Conservation (phyloP, 1,140 invertebrate species). For the Aricia agestis region DNA sequence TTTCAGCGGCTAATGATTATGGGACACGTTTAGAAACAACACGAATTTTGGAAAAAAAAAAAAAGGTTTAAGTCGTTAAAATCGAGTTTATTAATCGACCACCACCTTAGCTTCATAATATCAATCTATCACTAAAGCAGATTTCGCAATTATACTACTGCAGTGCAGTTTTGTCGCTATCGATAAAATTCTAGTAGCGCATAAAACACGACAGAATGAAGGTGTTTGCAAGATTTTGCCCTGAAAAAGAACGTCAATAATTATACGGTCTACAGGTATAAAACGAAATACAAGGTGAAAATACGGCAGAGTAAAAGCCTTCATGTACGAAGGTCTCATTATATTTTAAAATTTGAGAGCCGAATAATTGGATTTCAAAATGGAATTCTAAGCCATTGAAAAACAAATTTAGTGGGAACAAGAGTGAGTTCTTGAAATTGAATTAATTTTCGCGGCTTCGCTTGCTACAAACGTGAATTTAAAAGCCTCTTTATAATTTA, state of each 20-base stretch:
- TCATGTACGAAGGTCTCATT: constrained; percentile 23
- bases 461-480: constrained; percentile 6
- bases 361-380: constrained; percentile 27
- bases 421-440: constrained; percentile 22
- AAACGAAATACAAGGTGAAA: constrained; percentile 9
- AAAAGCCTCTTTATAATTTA: not conserved
- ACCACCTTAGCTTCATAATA: too few relatives aligned
- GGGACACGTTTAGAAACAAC: too few relatives aligned
- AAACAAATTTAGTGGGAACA: constrained; percentile 27
- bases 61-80: too few relatives aligned
- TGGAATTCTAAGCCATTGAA: constrained; percentile 30
- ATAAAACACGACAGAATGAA: not conserved
- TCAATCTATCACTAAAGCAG: too few relatives aligned
- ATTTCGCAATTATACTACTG: too few relatives aligned
- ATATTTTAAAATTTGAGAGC: constrained; percentile 27
- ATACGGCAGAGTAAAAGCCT: not conserved
- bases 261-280: not conserved
- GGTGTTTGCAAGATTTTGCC: not conserved
- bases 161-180: not conserved
- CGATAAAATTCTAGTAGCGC: not conserved
- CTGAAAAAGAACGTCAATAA: not conserved
- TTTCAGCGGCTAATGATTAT: too few relatives aligned
- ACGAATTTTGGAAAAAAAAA: too few relatives aligned
- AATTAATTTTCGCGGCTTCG: constrained; percentile 22
- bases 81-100: too few relatives aligned